phyloP scores from a whole-genome alignment of 2,113 vertebrate genomes.

The Ctenodactylus gundi region DNA sequence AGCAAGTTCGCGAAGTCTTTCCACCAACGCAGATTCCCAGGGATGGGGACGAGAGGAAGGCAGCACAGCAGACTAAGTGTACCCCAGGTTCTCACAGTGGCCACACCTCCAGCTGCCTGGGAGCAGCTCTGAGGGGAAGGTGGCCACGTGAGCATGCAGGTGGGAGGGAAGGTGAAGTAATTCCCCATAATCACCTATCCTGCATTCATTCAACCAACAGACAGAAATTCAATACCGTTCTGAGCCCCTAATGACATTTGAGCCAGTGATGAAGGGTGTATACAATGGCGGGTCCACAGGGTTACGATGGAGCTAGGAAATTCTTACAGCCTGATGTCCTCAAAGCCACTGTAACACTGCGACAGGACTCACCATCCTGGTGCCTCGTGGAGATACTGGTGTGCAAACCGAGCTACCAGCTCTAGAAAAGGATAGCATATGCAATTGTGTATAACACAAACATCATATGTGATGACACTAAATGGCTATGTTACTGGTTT shows the following conservation, averaged over 20 bases:
- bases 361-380: rapidly evolving
- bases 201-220: background rate
- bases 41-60: background rate
- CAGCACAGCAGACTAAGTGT: background rate
- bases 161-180: rapidly evolving
- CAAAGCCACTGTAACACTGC: background rate
- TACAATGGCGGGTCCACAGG: rapidly evolving
- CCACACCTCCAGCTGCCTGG: background rate
- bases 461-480: background rate
- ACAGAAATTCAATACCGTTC: background rate
- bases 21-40: background rate
- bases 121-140: background rate
- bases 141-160: no score
- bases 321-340: no score
- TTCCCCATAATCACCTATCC: background rate
- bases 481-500: background rate
- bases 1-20: background rate
- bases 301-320: background rate
- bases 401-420: rapidly evolving
- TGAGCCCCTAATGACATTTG: background rate
- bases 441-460: background rate
- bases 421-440: background rate
- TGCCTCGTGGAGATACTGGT: no score
- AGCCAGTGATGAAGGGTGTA: background rate
- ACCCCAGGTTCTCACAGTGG: background rate